Evolutionary conservation across 2,797 vertebrate genomes (phyloP), one percentile per base, ranked within the genome.

Genomic region (Enteromius trimaculatus): DNA sequence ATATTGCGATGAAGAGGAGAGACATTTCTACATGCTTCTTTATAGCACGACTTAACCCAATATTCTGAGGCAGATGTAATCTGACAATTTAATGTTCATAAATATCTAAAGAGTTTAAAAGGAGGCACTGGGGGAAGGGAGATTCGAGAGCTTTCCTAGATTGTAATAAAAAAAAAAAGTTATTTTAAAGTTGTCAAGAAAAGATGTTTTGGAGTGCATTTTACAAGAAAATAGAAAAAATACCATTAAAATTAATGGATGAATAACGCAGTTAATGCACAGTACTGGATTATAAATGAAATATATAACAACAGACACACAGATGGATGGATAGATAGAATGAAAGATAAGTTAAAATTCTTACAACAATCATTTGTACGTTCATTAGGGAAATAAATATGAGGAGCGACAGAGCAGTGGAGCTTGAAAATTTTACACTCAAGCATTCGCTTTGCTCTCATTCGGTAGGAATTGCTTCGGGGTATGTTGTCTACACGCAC

Each of bases 401-500:
- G 51, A 21, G 17, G 2, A 58, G 17, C 37, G 29, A 60, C 37
- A 70, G 3, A 29, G 6, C 60, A 65, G 1, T 34, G 49, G 49
- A 69, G n/a, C 14, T 29, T 49, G 62, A 79, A 17, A 64, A 49
- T 62, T 64, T 64, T 6, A 64, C 26, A 64, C 23, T 31, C 14
- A 81, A 62, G 39, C 44, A 69, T 53, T 80, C 9, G 2, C 49
- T 55, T 65, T 69, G n/a, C 65, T 70, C 39, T 80, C 49, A 53
- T 51, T 89, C 76, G 82, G 1, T 64, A 51, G n/a, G 31, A 68
- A 14, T 29, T 49, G 62, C 51, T 65, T n/a, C 23, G 47, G 74
- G 69, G 77, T 70, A 55, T 80, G 34, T 31, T 49, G 79, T 58
- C 31, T 17, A 68, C 77, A 70, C 11, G 31, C 17, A 51, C 31